phyloP scores from a whole-genome alignment of 2,888 invertebrate genomes.

The Patella caerulea region DNA sequence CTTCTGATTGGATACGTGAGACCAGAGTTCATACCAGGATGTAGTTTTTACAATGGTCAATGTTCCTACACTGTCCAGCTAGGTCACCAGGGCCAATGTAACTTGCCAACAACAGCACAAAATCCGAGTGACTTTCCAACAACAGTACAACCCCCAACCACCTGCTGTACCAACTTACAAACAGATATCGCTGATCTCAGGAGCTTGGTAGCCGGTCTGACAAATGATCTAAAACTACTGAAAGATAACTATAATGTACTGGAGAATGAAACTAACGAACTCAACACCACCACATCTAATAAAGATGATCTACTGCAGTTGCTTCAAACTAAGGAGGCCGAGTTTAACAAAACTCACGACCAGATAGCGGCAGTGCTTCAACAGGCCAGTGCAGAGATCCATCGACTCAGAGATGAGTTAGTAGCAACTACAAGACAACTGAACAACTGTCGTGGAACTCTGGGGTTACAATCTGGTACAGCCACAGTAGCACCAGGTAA shows the following conservation, averaged over 20 bases:
- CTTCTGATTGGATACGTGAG: background rate
- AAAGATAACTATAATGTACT: conserved; percentile 26
- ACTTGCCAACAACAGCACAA: conserved; percentile 20
- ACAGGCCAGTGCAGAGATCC: conserved; percentile 21
- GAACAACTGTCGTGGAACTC: conserved; percentile 23
- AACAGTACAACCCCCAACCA: background rate
- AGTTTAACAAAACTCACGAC: conserved; percentile 44
- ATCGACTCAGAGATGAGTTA: conserved; percentile 12
- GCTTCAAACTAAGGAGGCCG: conserved; percentile 36
- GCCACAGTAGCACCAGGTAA: background rate
- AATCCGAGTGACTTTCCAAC: background rate
- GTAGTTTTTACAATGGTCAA: conserved; percentile 52
- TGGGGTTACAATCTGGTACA: conserved; percentile 19
- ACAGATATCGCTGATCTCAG: conserved; percentile 41
- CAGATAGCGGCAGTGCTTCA: conserved; percentile 15
- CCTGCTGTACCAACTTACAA: conserved; percentile 20
- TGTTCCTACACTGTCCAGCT: conserved; percentile 52
- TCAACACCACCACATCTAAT: conserved; percentile 14
- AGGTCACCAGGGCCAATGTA: conserved; percentile 46
- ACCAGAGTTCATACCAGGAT: conserved; percentile 43
- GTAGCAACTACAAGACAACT: conserved; percentile 18
- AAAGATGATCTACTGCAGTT: conserved; percentile 34
- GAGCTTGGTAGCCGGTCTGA: conserved; percentile 37
- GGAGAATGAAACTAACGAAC: background rate
- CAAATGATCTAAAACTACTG: conserved; percentile 35